Base-by-base conservation (phyloP, 2,888 invertebrate species). In the Amaurobius ferox region DNA sequence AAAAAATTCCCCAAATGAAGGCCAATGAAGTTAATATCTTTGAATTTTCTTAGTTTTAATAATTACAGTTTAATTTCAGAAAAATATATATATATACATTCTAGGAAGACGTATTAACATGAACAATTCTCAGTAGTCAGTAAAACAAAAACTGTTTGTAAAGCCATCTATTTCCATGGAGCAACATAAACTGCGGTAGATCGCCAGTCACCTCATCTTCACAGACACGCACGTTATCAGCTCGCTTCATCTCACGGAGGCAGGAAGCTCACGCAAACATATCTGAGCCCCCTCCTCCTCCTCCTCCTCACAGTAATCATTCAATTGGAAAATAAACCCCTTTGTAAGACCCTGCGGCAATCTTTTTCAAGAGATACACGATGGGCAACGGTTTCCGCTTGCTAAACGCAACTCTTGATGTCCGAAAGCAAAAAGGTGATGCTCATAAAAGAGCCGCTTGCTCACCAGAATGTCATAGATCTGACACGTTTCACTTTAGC, bases 221-320 rank as follows among this genome's bases (percentile, higher is more conserved):
- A 83, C 77, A 71, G 71, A 77, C 71, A 66, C 16, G 32, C 66
- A 66, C 55, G 76, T 77, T 55, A 83, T 83, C 83, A 83, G 77
- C 71, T 32, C 39, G 11, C 55, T 30, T 35, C 64, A 83, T 83
- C 83, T 83, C 71, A 61, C 44, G 55, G 55, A 77, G 71, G 71
- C 83, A 83, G 83, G 83, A 83, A 83, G 66, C 64, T 77, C 83
- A 71, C 55, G 66, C 77, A 77, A 83, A 83, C 55, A 66, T 77
- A 64, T 74, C 68, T 16, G n/a, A 16, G n/a, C n/a, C 39, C 23
- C 35, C 73, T 23, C 19, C n/a, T 32, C 23, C 55, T 39, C 66
- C 29, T 39, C 68, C 40, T 28, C 26, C 26, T 6, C 30, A 11
- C 16, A 35, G 26, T 30, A 77, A 77, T 35, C 83, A 83, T 23